These are phyloP conservation scores for Callosobruchus maculatus DNA, from an alignment of 2,888 invertebrate species.

Conservation along the genomic window DNA sequence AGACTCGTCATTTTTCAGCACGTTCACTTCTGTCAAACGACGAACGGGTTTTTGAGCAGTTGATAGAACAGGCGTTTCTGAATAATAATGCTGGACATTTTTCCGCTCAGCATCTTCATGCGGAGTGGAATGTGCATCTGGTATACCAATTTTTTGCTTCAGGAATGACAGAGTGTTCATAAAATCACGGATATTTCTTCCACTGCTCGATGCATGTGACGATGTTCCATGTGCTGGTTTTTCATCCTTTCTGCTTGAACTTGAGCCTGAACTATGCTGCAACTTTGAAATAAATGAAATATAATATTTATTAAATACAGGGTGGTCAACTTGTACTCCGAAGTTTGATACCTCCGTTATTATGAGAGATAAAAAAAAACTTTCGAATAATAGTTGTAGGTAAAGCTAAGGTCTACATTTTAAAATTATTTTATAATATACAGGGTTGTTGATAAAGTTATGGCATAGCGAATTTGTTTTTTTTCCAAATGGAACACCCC, in stretches of 20 bases:
- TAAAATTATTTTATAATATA: too few species aligned
- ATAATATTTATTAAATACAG: too few species aligned
- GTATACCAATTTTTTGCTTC: conserved; percentile 44
- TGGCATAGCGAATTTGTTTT: too few species aligned
- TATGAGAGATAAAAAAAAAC: too few species aligned
- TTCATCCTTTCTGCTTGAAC: background rate
- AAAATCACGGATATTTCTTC: conserved; percentile 20
- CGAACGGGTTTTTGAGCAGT: conserved; percentile 7
- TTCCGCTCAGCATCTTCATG: conserved; percentile 13
- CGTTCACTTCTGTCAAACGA: background rate
- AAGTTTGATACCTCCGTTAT: too few species aligned
- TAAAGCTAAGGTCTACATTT: too few species aligned
- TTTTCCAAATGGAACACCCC: too few species aligned
- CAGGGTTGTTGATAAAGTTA: too few species aligned
- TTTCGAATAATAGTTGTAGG: too few species aligned
- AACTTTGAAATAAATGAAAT: background rate
- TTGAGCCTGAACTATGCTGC: background rate
- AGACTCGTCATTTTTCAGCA: background rate
- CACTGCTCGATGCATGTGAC: conserved; percentile 3
- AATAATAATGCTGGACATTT: conserved; percentile 2
- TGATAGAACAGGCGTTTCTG: conserved; percentile 11
- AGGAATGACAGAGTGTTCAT: conserved; percentile 24
- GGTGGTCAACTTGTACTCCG: too few species aligned
- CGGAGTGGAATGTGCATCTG: conserved; percentile 57
- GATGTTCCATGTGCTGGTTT: background rate